phyloP scores from a whole-genome alignment of 2,797 vertebrate genomes.

The Discoglossus pictus region DNA sequence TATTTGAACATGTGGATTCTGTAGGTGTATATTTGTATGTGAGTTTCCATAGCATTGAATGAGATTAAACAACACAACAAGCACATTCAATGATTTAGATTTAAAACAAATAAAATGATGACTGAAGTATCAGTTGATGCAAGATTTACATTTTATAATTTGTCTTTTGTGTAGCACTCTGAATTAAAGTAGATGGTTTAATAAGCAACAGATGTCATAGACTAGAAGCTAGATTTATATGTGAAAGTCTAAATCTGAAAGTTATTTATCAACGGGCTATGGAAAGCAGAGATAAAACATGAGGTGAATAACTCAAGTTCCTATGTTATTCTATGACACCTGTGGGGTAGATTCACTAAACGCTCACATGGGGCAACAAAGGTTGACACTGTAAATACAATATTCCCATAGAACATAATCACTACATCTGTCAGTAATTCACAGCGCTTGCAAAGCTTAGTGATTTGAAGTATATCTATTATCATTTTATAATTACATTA shows the following conservation, averaged over 20 bases:
- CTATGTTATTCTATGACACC: too few species aligned
- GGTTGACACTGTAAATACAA: too few species aligned
- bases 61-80: constrained; percentile 8
- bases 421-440: too few species aligned
- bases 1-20: constrained; percentile 5
- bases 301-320: too few species aligned
- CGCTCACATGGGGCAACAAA: too few species aligned
- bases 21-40: constrained; percentile 34
- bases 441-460: too few species aligned
- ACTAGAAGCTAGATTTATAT: constrained; percentile 9
- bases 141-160: constrained; percentile 4
- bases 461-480: too few species aligned
- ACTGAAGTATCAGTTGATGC: constrained; percentile 20
- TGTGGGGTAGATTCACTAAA: too few species aligned
- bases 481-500: too few species aligned
- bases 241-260: neutral
- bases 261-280: too few species aligned
- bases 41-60: constrained; percentile 26
- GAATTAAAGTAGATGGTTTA: constrained; percentile 2
- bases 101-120: constrained; percentile 18
- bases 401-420: too few species aligned
- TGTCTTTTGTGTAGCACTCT: constrained; percentile 5
- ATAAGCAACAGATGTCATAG: constrained; percentile 11
- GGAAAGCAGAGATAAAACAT: too few species aligned
- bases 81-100: constrained; percentile 1